Percentiles rank a stretch among this genome's conserved stretches.
phyloP scores from a whole-genome alignment of 2,797 vertebrate genomes.

The Zalophus californianus region DNA sequence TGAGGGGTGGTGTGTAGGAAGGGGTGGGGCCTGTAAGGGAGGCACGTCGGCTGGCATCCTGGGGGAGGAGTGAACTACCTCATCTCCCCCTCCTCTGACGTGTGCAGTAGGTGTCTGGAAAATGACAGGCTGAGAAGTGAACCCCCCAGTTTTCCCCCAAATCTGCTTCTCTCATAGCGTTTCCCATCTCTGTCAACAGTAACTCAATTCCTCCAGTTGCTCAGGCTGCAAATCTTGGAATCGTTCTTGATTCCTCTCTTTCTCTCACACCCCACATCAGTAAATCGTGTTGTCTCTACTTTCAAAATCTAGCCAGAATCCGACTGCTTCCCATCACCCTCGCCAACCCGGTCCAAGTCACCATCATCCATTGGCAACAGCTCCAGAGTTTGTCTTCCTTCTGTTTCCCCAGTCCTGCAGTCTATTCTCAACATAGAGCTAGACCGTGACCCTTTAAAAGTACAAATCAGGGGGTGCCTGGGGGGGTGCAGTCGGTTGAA shows the following conservation, averaged over 20 bases:
- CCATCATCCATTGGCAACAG: neutral
- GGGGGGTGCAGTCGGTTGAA: too few species aligned
- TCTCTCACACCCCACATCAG: neutral
- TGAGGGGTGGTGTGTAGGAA: neutral
- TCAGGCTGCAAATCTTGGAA: neutral
- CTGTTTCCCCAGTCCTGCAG: neutral
- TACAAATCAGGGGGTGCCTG: too few species aligned
- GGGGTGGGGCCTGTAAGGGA: conserved; percentile 4
- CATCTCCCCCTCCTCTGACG: neutral
- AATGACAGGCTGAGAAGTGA: conserved; percentile 25
- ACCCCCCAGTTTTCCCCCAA: neutral
- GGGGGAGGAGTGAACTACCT: neutral
- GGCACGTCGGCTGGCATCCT: neutral
- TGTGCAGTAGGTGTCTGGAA: neutral
- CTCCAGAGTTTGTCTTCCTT: conserved; percentile 4
- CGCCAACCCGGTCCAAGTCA: neutral
- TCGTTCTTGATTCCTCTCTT: conserved; percentile 22
- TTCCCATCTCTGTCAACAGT: neutral
- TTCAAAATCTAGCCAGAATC: conserved; percentile 45
- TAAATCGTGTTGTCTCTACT: conserved; percentile 20
- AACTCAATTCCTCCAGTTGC: neutral
- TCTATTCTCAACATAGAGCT: neutral
- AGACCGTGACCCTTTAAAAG: neutral
- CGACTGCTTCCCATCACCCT: neutral
- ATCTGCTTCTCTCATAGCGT: neutral